phyloP scores from a whole-genome alignment of 2,888 invertebrate species.

The Drosophila mercatorum region DNA sequence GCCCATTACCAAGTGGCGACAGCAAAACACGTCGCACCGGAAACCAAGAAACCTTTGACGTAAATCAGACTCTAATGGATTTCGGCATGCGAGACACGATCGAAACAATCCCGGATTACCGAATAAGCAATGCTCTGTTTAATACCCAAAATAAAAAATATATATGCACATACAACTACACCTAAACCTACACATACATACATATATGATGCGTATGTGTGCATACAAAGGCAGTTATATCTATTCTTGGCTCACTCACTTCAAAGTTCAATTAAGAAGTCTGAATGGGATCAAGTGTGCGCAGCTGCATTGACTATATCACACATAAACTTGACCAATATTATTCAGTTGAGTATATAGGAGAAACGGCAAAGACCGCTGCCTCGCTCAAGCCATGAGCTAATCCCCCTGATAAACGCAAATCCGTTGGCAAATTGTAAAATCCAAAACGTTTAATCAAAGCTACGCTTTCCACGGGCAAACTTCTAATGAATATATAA shows the following conservation, averaged over 20 bases:
- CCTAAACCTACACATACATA: neutral
- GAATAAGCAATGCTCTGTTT: slow-evolving; percentile 25
- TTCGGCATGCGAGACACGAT: slow-evolving; percentile 37
- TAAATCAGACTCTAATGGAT: slow-evolving; percentile 36
- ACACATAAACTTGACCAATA: slow-evolving; percentile 65
- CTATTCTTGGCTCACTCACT: neutral
- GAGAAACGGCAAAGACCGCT: slow-evolving; percentile 1
- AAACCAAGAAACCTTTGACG: slow-evolving; percentile 44
- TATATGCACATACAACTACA: neutral
- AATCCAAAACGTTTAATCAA: slow-evolving; percentile 16
- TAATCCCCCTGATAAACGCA: slow-evolving; percentile 31
- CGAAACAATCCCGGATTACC: slow-evolving; percentile 15
- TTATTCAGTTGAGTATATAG: neutral
- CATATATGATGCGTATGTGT: neutral
- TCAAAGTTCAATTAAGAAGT: slow-evolving; percentile 2
- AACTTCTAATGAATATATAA: slow-evolving; percentile 1
- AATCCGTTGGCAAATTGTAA: slow-evolving; percentile 20
- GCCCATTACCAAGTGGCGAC: slow-evolving; percentile 17
- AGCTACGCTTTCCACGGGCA: neutral
- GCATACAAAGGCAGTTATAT: neutral
- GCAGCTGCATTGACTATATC: slow-evolving; percentile 5
- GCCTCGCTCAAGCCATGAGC: neutral
- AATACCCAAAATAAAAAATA: slow-evolving; percentile 20
- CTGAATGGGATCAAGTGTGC: slow-evolving; percentile 36
- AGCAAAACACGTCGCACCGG: slow-evolving; percentile 35